Conservation (phyloP, 2,797 vertebrate genomes). For the Fistularia tabacaria region DNA sequence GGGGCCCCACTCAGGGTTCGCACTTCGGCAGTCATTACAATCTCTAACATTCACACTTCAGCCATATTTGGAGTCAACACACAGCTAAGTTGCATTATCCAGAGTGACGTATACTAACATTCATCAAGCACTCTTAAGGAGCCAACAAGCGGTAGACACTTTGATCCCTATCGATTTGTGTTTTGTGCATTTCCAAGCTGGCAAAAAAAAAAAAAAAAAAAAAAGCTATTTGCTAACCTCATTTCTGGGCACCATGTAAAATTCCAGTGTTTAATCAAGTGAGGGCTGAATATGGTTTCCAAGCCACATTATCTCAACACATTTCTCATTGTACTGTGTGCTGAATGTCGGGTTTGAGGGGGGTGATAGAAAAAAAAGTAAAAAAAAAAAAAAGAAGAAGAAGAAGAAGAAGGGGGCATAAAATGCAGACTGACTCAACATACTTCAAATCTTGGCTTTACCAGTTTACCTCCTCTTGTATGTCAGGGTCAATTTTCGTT, state of each 20-base stretch:
- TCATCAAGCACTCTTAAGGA: constrained; percentile 73
- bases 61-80: constrained; percentile 77
- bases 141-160: constrained; percentile 71
- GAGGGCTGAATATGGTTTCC: constrained; percentile 76
- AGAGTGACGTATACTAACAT: constrained; percentile 77
- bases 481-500: constrained; percentile 58
- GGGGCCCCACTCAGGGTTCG: constrained; percentile 66
- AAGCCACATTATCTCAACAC: constrained; percentile 83
- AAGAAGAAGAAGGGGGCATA: constrained; percentile 19
- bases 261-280: constrained; percentile 84
- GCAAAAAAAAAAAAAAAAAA: constrained; percentile 62
- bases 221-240: constrained; percentile 81
- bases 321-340: constrained; percentile 80
- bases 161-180: constrained; percentile 73
- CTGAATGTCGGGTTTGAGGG: constrained; percentile 69
- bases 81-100: constrained; percentile 74
- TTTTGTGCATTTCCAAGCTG: constrained; percentile 79
- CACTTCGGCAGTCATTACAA: constrained; percentile 68
- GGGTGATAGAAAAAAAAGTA: constrained; percentile 52
- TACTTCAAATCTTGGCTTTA: constrained; percentile 45
- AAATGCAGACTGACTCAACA: constrained; percentile 50
- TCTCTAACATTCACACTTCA: constrained; percentile 69
- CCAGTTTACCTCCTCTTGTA: constrained; percentile 39
- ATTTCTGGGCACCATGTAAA: constrained; percentile 80
- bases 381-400: constrained; percentile 11